A percentile compares a stretch with the other conserved stretches of the same genome.
Conservation (phyloP, 2,113 vertebrate species). For the Sebastes fasciatus region DNA sequence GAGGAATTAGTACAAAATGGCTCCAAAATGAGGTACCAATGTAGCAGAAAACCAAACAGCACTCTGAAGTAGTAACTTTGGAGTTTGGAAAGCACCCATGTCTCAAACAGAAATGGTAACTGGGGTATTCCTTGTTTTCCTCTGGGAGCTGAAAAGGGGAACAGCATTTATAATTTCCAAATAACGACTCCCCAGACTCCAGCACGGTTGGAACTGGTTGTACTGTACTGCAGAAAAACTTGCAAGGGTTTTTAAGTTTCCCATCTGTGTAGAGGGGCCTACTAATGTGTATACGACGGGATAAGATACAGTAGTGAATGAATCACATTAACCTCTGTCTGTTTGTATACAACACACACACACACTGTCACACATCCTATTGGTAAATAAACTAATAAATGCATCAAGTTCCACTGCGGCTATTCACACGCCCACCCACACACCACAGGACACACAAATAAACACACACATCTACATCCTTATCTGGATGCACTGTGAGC, state of each 20-base stretch:
- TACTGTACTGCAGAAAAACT: conserved; percentile 25
- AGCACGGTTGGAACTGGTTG: conserved; percentile 16
- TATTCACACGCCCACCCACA: conserved; percentile 19
- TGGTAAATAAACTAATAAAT: conserved; percentile 10
- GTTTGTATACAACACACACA: neutral
- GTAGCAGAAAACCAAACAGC: conserved; percentile 30
- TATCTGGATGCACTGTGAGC: conserved; percentile 13
- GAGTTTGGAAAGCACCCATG: conserved; percentile 37
- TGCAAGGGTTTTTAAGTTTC: conserved; percentile 17
- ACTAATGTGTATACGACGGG: conserved; percentile 3
- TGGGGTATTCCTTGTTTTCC: conserved; percentile 51
- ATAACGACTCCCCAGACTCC: conserved; percentile 47
- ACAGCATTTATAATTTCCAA: conserved; percentile 45
- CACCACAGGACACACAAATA: neutral
- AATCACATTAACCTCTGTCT: conserved; percentile 5
- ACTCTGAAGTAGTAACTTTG: conserved; percentile 28
- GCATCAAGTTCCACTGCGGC: neutral
- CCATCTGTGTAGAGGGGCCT: neutral
- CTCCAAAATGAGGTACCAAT: conserved; percentile 30
- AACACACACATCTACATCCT: neutral
- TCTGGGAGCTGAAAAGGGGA: conserved; percentile 28
- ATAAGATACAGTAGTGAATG: conserved; percentile 10
- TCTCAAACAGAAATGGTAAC: conserved; percentile 20
- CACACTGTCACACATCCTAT: neutral
- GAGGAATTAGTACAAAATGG: conserved; percentile 24